A percentile compares a stretch with the other conserved stretches of the same genome.
Evolutionary conservation across 35 echinoderm and acorn worm species (phyloP).

Genomic region (Nesometra sesokonis): DNA sequence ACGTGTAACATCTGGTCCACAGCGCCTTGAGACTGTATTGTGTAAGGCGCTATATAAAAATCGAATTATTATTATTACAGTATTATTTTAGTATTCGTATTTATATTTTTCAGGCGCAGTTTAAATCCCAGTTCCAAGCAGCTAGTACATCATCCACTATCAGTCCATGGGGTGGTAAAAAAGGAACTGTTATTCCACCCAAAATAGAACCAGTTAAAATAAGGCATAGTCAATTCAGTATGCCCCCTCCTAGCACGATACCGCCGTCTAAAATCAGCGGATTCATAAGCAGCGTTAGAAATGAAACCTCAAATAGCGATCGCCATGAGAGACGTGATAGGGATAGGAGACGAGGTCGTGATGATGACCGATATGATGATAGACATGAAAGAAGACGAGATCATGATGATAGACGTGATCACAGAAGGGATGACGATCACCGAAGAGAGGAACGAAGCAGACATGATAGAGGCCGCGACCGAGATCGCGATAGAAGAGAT

Average conservation of each 20-base stretch:
- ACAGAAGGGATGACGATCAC: background rate
- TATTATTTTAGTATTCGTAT: too few relatives aligned
- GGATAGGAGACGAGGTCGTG: background rate
- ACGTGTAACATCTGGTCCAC: too few relatives aligned
- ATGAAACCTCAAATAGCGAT: background rate
- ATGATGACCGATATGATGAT: background rate
- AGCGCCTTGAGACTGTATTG: too few relatives aligned
- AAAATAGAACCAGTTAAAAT: background rate
- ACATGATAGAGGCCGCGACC: background rate
- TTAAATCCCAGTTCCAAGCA: conserved; percentile 26
- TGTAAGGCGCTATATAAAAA: too few relatives aligned
- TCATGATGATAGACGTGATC: background rate
- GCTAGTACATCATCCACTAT: background rate
- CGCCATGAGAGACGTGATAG: background rate
- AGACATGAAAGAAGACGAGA: background rate
- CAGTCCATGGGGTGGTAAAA: background rate
- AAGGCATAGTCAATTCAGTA: background rate
- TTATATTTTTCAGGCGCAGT: conserved; percentile 13
- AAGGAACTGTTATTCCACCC: background rate
- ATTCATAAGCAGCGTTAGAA: conserved; percentile 1
- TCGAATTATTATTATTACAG: too few relatives aligned
- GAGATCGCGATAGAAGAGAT: background rate
- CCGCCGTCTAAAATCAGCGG: background rate
- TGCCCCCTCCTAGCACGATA: background rate
- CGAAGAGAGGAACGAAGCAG: background rate